These are phyloP conservation scores for Melanotus villosus DNA, from an alignment of 2,888 invertebrate species.

Conservation along the genomic window DNA sequence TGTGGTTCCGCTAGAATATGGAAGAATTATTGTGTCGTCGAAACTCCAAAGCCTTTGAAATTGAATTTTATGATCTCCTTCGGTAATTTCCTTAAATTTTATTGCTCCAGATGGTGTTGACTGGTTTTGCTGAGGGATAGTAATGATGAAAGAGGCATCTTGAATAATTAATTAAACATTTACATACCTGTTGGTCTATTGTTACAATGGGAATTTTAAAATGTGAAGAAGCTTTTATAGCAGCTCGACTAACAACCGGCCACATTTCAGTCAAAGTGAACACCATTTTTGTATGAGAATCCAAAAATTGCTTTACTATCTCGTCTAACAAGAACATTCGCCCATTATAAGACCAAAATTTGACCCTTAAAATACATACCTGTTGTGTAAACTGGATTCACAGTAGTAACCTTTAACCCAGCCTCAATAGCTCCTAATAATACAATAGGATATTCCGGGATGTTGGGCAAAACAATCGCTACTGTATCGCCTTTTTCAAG, in stretches of 20 bases:
- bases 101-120: neutral
- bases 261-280: slow-evolving; percentile 74
- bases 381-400: slow-evolving; percentile 80
- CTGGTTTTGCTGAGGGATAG: slow-evolving; percentile 4
- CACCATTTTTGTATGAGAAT: slow-evolving; percentile 74
- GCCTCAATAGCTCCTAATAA: slow-evolving; percentile 78
- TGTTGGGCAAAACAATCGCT: slow-evolving; percentile 80
- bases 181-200: no score
- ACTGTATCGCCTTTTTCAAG: slow-evolving; percentile 73
- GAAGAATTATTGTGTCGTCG: slow-evolving; percentile 77
- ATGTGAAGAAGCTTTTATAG: slow-evolving; percentile 61
- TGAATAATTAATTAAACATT: no score
- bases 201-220: slow-evolving; percentile 58
- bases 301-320: slow-evolving; percentile 75
- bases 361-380: slow-evolving; percentile 51
- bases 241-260: slow-evolving; percentile 66
- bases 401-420: slow-evolving; percentile 77
- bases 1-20: slow-evolving; percentile 88
- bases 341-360: no score
- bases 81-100: slow-evolving; percentile 47
- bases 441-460: slow-evolving; percentile 79
- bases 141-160: no score
- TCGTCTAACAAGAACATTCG: slow-evolving; percentile 82
- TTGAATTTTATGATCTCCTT: slow-evolving; percentile 57
- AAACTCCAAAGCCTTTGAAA: slow-evolving; percentile 62